These are phyloP conservation scores for Pararge aegeria DNA, from an alignment of 1,140 invertebrate species.

Conservation along the genomic window DNA sequence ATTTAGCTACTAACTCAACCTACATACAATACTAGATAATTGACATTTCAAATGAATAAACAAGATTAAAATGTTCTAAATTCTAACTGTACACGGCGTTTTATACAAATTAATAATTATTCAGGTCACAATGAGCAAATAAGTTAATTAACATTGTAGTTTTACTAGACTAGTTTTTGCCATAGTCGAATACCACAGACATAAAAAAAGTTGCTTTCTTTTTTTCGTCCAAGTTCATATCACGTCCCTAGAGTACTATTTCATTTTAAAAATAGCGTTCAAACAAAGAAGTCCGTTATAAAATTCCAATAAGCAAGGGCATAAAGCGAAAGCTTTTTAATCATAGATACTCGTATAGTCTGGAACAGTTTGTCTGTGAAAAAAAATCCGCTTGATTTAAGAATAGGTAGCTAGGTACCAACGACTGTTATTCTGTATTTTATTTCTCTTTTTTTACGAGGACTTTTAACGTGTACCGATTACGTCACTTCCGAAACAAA, in stretches of 20 bases:
- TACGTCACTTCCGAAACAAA: too few species aligned
- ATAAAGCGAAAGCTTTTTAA: constrained; percentile 5
- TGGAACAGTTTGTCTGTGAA: background rate
- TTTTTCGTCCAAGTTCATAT: background rate
- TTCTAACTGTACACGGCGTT: constrained; percentile 3
- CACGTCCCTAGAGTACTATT: background rate
- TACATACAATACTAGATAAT: background rate
- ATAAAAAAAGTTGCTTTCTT: too few species aligned
- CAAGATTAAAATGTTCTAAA: background rate
- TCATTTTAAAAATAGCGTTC: background rate
- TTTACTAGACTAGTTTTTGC: background rate
- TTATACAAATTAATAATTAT: background rate
- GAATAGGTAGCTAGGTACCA: background rate
- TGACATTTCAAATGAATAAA: background rate
- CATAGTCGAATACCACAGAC: too few species aligned
- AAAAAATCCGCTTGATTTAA: background rate
- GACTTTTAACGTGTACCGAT: too few species aligned
- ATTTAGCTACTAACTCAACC: background rate
- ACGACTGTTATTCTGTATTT: too few species aligned
- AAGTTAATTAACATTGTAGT: background rate
- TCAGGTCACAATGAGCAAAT: background rate
- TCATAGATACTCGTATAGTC: background rate
- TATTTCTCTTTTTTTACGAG: too few species aligned
- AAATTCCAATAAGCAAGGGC: background rate
- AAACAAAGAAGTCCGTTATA: background rate